A percentile compares a stretch with the other conserved stretches of the same genome.
Conservation (phyloP, 2,113 vertebrate species). For the Oreochromis niloticus region DNA sequence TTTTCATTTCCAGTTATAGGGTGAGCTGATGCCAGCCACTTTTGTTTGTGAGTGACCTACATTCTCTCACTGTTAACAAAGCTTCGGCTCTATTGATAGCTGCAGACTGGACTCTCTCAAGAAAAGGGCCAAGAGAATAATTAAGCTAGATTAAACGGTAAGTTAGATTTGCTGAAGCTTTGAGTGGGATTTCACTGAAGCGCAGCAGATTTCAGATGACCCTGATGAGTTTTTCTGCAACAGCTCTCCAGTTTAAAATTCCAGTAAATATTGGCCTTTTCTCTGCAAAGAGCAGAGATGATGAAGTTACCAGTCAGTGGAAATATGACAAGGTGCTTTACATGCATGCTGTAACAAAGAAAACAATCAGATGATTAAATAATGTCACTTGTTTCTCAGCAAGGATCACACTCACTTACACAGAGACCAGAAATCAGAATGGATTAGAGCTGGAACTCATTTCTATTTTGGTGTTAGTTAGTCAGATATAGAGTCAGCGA, state of each 20-base stretch:
- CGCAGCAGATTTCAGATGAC: background rate
- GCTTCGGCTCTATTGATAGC: constrained; percentile 25
- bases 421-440: background rate
- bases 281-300: background rate
- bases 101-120: background rate
- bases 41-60: constrained; percentile 39
- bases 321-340: background rate
- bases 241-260: background rate
- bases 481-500: background rate
- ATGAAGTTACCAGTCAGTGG: background rate
- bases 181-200: constrained; percentile 2
- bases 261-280: background rate
- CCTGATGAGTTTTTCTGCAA: background rate
- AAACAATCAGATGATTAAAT: background rate
- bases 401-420: background rate
- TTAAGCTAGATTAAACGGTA: background rate
- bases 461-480: background rate
- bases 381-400: background rate
- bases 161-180: background rate
- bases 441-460: background rate
- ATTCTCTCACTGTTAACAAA: constrained; percentile 26
- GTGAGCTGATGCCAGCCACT: background rate
- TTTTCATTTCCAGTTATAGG: constrained; percentile 1
- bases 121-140: constrained; percentile 4
- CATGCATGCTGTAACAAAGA: background rate